phyloP scores from a whole-genome alignment of 1,140 invertebrate genomes.

The Daktulosphaira vitifoliae region DNA sequence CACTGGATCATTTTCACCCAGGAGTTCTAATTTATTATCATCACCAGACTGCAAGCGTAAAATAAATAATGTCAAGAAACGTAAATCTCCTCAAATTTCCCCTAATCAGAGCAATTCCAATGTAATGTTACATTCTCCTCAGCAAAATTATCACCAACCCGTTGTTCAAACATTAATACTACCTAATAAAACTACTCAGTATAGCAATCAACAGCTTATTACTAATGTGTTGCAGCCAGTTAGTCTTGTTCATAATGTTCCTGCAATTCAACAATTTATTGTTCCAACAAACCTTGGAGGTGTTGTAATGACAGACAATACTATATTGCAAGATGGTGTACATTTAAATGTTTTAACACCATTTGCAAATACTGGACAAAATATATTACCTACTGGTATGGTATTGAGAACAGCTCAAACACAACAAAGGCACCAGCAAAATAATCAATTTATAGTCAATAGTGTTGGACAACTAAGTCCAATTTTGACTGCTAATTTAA shows the following conservation, averaged over 20 bases:
- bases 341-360: constrained; percentile 69
- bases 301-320: constrained; percentile 60
- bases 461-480: constrained; percentile 68
- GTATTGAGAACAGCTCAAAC: constrained; percentile 59
- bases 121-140: constrained; percentile 39
- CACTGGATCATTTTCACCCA: constrained; percentile 36
- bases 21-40: constrained; percentile 50
- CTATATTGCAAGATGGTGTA: constrained; percentile 56
- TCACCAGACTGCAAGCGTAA: constrained; percentile 59
- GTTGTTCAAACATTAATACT: constrained; percentile 59
- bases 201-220: constrained; percentile 38
- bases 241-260: constrained; percentile 68
- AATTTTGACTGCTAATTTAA: constrained; percentile 61
- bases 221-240: constrained; percentile 66
- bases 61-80: constrained; percentile 52
- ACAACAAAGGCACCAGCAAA: constrained; percentile 47
- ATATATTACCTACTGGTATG: constrained; percentile 60
- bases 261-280: constrained; percentile 70
- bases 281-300: constrained; percentile 69
- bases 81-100: constrained; percentile 57
- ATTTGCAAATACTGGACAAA: constrained; percentile 56
- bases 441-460: constrained; percentile 64
- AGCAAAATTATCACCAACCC: constrained; percentile 38
- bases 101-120: constrained; percentile 44
- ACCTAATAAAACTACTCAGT: constrained; percentile 53